Evolutionary conservation across 2,113 vertebrate species (phyloP).

Genomic region (Psittacara wagleri): DNA sequence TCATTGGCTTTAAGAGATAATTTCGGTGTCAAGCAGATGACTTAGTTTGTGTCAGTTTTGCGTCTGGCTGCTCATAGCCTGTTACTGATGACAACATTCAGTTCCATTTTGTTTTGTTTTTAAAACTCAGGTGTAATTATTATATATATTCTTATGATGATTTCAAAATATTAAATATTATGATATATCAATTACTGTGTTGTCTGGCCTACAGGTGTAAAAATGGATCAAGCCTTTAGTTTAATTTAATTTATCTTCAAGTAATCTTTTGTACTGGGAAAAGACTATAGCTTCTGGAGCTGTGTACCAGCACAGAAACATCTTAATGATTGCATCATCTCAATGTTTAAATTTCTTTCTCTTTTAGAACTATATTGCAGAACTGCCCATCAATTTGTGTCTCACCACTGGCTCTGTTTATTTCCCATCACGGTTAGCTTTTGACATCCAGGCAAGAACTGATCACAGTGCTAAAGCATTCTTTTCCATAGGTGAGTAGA

Average conservation of each 20-base stretch:
- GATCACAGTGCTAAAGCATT: constrained; percentile 3
- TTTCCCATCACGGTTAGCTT: constrained; percentile 37
- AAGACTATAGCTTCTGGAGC: constrained; percentile 72
- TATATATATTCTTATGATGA: constrained; percentile 77
- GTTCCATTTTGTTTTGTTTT: constrained; percentile 76
- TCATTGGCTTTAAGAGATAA: constrained; percentile 56
- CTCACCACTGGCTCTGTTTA: constrained; percentile 56
- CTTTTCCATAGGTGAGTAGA: constrained; percentile 26
- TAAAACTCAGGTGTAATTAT: constrained; percentile 86
- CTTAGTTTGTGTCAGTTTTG: constrained; percentile 64
- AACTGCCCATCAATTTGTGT: constrained; percentile 61
- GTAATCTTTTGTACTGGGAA: constrained; percentile 73
- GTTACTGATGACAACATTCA: constrained; percentile 68
- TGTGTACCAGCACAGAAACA: constrained; percentile 77
- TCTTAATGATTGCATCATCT: constrained; percentile 79
- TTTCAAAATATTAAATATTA: constrained; percentile 77
- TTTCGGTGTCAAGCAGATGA: constrained; percentile 30
- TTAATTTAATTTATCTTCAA: constrained; percentile 80
- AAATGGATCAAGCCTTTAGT: constrained; percentile 71
- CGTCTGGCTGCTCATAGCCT: constrained; percentile 66
- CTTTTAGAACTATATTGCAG: constrained; percentile 60
- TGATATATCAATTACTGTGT: constrained; percentile 70
- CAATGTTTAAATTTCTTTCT: constrained; percentile 71
- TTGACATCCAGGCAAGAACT: constrained; percentile 55
- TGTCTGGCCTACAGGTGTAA: constrained; percentile 74